Evolutionary conservation across 2,113 vertebrate genomes (phyloP).

Genomic region (Neoarius graeffei): DNA sequence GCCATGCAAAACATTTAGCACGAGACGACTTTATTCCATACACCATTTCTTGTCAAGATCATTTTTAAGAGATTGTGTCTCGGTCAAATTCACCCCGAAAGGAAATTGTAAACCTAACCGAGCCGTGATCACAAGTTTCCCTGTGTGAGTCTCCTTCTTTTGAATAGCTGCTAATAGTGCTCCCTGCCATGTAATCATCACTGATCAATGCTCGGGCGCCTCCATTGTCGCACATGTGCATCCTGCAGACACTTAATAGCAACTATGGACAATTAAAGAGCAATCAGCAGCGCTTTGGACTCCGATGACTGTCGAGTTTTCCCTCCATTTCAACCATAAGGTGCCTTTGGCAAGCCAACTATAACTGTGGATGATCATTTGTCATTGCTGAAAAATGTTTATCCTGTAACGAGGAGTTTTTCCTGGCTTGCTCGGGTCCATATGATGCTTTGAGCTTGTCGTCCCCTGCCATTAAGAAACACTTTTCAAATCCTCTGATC

Average conservation of each 20-base stretch:
- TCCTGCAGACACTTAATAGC: slow-evolving; percentile 49
- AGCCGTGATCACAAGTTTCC: slow-evolving; percentile 11
- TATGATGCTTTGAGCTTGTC: slow-evolving; percentile 34
- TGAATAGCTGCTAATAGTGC: slow-evolving; percentile 40
- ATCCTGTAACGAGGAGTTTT: slow-evolving; percentile 28
- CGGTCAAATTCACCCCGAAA: not conserved
- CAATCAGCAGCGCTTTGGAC: slow-evolving; percentile 38
- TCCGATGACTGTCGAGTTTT: slow-evolving; percentile 9
- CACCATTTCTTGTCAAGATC: slow-evolving; percentile 33
- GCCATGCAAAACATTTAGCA: slow-evolving; percentile 17
- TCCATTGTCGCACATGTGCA: slow-evolving; percentile 31
- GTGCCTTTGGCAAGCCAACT: slow-evolving; percentile 25
- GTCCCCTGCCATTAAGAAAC: slow-evolving; percentile 37
- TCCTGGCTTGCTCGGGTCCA: slow-evolving; percentile 28
- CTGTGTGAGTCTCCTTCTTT: slow-evolving; percentile 3
- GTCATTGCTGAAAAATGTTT: slow-evolving; percentile 31
- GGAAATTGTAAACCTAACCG: slow-evolving; percentile 21
- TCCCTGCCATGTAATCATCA: slow-evolving; percentile 40
- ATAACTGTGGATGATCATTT: slow-evolving; percentile 33
- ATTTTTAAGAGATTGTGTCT: slow-evolving; percentile 33
- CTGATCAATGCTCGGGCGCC: slow-evolving; percentile 42
- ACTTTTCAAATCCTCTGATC: slow-evolving; percentile 19
- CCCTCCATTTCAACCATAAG: slow-evolving; percentile 36
- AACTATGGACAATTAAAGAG: slow-evolving; percentile 51
- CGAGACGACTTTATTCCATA: slow-evolving; percentile 23